Conservation (phyloP, 2,797 vertebrate species). For the Philypnodon macrostomus region DNA sequence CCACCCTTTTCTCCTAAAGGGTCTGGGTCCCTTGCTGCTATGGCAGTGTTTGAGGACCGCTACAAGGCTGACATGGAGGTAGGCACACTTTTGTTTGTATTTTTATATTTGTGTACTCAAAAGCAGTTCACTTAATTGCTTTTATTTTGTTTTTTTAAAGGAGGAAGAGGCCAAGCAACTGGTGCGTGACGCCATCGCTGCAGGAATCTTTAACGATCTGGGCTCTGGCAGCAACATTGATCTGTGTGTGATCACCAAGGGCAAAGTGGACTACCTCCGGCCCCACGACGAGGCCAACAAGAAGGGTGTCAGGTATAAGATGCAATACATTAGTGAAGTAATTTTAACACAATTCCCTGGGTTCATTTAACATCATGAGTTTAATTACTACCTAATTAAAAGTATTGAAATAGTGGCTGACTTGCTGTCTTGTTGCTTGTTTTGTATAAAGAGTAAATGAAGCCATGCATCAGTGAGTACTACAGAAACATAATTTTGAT, state of each 20-base stretch:
- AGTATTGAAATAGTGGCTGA: slow-evolving; percentile 16
- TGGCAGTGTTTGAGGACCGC: slow-evolving; percentile 96
- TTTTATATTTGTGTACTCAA: neutral
- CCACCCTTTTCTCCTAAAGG: slow-evolving; percentile 66
- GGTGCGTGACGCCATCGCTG: slow-evolving; percentile 90
- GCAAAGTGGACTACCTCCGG: slow-evolving; percentile 89
- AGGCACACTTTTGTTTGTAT: neutral
- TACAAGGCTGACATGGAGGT: slow-evolving; percentile 90
- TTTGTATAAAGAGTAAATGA: slow-evolving; percentile 61
- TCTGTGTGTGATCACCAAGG: slow-evolving; percentile 91
- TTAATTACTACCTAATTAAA: neutral
- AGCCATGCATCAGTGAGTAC: slow-evolving; percentile 62
- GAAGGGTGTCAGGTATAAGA: slow-evolving; percentile 87
- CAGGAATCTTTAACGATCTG: slow-evolving; percentile 93
- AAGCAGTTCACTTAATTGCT: neutral
- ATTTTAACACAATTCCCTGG: neutral
- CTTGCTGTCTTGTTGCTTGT: slow-evolving; percentile 43
- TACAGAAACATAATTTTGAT: slow-evolving; percentile 13
- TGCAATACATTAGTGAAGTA: neutral
- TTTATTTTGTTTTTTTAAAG: slow-evolving; percentile 70
- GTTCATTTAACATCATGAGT: neutral
- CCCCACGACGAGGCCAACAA: slow-evolving; percentile 89
- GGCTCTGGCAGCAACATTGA: slow-evolving; percentile 97
- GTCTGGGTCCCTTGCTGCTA: slow-evolving; percentile 93
- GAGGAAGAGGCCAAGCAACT: slow-evolving; percentile 90